A percentile compares a stretch with the other conserved stretches of the same genome.
Evolutionary conservation across 2,888 invertebrate species (phyloP).

Genomic region (Idaea straminata): DNA sequence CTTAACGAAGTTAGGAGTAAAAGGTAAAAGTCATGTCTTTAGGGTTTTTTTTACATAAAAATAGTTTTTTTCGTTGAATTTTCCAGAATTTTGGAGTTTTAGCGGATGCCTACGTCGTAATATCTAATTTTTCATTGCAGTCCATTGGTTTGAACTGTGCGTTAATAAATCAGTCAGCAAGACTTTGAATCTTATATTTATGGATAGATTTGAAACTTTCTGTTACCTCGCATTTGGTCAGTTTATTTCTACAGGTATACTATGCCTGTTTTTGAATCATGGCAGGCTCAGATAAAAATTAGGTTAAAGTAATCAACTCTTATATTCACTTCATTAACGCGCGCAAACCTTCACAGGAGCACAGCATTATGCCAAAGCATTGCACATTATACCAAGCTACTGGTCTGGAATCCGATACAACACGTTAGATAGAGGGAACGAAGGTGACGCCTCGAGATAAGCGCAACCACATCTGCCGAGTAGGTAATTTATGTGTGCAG

Average conservation of each 20-base stretch:
- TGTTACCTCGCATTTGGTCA: too few species aligned
- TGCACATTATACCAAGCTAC: conserved; percentile 5
- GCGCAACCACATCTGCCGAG: conserved; percentile 24
- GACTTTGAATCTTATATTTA: too few species aligned
- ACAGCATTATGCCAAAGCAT: not conserved
- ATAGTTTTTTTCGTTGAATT: not conserved
- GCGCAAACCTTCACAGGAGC: not conserved
- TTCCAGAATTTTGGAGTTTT: too few species aligned
- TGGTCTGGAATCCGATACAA: conserved; percentile 26
- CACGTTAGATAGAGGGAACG: conserved; percentile 15
- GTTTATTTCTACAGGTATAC: too few species aligned
- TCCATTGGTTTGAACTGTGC: too few species aligned
- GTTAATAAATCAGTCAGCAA: too few species aligned
- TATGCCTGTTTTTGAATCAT: not conserved
- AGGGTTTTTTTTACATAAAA: not conserved
- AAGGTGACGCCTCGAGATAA: conserved; percentile 39
- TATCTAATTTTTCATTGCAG: too few species aligned
- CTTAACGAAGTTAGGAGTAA: not conserved
- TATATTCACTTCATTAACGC: not conserved
- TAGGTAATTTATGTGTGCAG: not conserved
- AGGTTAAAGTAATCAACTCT: not conserved
- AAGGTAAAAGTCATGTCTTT: not conserved
- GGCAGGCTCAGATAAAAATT: not conserved
- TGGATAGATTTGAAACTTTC: too few species aligned
- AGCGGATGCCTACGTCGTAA: too few species aligned